These are phyloP conservation scores for Xanthia icteritia DNA, from an alignment of 2,888 invertebrate genomes.

Conservation along the genomic window DNA sequence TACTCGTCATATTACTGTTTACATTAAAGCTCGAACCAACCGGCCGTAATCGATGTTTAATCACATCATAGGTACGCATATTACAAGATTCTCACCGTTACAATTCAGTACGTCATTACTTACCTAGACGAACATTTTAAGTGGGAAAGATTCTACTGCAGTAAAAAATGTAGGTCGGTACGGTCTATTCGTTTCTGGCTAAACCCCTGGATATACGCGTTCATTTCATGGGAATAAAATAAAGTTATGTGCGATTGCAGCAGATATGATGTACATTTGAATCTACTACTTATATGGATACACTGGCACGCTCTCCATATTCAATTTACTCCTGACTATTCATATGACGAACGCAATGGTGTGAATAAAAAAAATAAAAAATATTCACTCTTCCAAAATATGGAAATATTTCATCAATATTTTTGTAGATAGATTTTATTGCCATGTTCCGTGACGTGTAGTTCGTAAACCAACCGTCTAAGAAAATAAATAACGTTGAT, in stretches of 20 bases:
- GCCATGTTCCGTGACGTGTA: not conserved
- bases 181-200: not conserved
- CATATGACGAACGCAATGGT: constrained; percentile 7
- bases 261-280: constrained; percentile 16
- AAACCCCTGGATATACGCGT: not conserved
- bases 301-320: constrained; percentile 6
- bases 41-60: no score
- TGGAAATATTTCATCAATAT: not conserved
- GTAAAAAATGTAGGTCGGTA: not conserved
- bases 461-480: not conserved
- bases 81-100: not conserved
- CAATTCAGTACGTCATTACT: not conserved
- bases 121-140: not conserved
- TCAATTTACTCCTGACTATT: constrained; percentile 24
- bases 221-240: constrained; percentile 5
- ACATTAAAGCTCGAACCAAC: not conserved
- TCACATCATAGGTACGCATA: no score
- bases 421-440: constrained; percentile 1
- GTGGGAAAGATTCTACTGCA: not conserved
- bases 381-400: constrained; percentile 1
- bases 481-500: constrained; percentile 10
- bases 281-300: constrained; percentile 16
- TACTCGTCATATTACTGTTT: constrained; percentile 9
- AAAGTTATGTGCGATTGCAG: constrained; percentile 10
- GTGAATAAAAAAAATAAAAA: constrained; percentile 16